phyloP scores from a whole-genome alignment of 1,140 invertebrate species.

The Psix sp. region DNA sequence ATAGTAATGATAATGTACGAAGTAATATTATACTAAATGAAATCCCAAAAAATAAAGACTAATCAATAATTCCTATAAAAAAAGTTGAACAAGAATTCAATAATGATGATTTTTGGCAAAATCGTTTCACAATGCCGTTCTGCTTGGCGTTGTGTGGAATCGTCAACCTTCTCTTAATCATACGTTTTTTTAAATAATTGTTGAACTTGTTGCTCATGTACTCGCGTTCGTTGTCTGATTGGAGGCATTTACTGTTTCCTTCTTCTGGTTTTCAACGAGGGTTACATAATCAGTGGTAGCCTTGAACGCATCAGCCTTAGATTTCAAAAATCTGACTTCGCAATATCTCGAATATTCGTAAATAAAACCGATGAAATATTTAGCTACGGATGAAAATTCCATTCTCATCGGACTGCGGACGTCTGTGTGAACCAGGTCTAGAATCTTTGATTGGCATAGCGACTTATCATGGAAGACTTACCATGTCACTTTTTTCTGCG shows the following conservation, averaged over 20 bases:
- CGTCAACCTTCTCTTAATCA: slow-evolving; percentile 52
- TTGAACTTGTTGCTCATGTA: slow-evolving; percentile 11
- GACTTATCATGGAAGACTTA: slow-evolving; percentile 46
- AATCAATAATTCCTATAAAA: no score
- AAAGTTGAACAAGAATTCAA: no score
- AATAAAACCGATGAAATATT: slow-evolving; percentile 69
- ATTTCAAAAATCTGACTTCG: slow-evolving; percentile 70
- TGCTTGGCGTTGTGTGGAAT: slow-evolving; percentile 61
- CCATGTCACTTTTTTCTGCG: slow-evolving; percentile 53
- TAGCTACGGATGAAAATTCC: slow-evolving; percentile 59
- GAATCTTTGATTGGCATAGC: slow-evolving; percentile 45
- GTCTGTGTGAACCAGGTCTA: slow-evolving; percentile 68
- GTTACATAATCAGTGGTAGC: slow-evolving; percentile 3
- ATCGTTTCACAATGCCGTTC: no score
- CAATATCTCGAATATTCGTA: slow-evolving; percentile 66
- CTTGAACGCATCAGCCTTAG: slow-evolving; percentile 54
- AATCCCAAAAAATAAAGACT: no score
- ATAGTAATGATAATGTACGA: no score
- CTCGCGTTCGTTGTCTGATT: slow-evolving; percentile 16
- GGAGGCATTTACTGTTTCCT: slow-evolving; percentile 1
- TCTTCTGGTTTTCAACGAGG: slow-evolving; percentile 16
- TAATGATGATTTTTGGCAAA: no score
- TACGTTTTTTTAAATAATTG: slow-evolving; percentile 12
- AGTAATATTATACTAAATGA: no score
- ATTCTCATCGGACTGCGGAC: slow-evolving; percentile 67